phyloP scores from a whole-genome alignment of 2,797 vertebrate species.

The Chrosomus eos region DNA sequence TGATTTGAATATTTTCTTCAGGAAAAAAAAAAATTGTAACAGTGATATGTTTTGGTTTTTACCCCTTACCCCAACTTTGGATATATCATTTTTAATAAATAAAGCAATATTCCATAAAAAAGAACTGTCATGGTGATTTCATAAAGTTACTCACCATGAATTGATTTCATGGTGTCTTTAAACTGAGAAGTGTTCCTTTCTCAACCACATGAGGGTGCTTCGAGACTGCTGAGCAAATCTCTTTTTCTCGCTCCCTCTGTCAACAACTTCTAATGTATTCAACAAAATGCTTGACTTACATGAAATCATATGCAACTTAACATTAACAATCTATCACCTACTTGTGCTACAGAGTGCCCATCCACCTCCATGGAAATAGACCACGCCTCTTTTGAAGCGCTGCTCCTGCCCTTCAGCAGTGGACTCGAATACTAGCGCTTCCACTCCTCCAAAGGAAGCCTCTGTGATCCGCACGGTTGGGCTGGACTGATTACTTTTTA shows the following conservation, averaged over 20 bases:
- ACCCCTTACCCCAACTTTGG: no score
- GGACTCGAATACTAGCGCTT: slow-evolving; percentile 86
- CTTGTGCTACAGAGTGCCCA: slow-evolving; percentile 91
- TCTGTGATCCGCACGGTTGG: slow-evolving; percentile 81
- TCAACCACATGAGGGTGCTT: not conserved
- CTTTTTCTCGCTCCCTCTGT: not conserved
- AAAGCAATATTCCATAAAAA: not conserved
- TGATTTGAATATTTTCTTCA: no score
- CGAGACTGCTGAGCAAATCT: not conserved
- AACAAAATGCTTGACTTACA: not conserved
- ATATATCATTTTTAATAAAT: no score
- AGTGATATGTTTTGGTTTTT: no score
- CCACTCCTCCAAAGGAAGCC: slow-evolving; percentile 82
- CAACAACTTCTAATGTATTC: not conserved
- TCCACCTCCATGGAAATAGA: slow-evolving; percentile 95
- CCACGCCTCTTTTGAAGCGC: slow-evolving; percentile 78
- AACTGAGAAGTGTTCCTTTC: not conserved
- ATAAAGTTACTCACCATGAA: not conserved
- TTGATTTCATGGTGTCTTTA: not conserved
- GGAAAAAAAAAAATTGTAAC: no score
- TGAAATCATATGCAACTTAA: not conserved
- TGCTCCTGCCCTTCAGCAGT: slow-evolving; percentile 58
- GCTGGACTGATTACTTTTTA: slow-evolving; percentile 77
- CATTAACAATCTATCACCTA: slow-evolving; percentile 62
- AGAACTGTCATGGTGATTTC: not conserved